Evolutionary conservation across 53 echinoderm and acorn worm genomes (phyloP), one percentile per base, ranked within the genome.

Genomic region (Antedon mediterranea): DNA sequence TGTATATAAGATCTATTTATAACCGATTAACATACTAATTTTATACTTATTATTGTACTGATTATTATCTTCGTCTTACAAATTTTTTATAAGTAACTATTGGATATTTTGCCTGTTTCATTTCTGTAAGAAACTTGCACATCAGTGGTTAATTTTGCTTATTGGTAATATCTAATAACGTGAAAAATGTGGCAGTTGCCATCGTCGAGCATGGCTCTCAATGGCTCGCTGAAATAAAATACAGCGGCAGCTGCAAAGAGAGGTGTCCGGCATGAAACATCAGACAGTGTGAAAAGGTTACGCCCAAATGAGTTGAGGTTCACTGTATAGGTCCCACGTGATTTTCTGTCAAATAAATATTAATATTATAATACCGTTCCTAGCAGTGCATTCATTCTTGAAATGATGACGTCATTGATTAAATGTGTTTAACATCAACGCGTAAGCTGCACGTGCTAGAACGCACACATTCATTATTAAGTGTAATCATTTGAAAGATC

Each of bases 261-360:
- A 57, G 57, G 57, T 57, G 57, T 57, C 57, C 57, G 57, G 14
- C 23, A 57, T 57, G 57, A 57, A 57, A 57, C 57, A 57, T 57
- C 57, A 57, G 57, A 57, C 57, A 57, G 57, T 57, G 57, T 57
- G 57, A 57, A 57, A 57, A 57, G 57, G 57, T 57, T 57, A 57
- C 57, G 57, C 57, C 57, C 57, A 57, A 57, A 57, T 57, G 57
- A 57, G 57, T 57, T 57, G 20, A 8, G 57, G 23, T 57, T 57
- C 20, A 23, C 9, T 57, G 57, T 8, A 57, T 57, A 57, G 23
- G 57, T 57, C 57, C 57, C 57, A 2, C 20, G 57, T 57, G 57
- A 57, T 18, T 57, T 57, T 57, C 57, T 57, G 57, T 57, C 57
- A 57, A 57, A 6, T 15, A 57, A 57, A 57, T 15, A 18, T 3